Evolutionary conservation across 2,113 vertebrate genomes (phyloP).

Genomic region (Scolopax mira): DNA sequence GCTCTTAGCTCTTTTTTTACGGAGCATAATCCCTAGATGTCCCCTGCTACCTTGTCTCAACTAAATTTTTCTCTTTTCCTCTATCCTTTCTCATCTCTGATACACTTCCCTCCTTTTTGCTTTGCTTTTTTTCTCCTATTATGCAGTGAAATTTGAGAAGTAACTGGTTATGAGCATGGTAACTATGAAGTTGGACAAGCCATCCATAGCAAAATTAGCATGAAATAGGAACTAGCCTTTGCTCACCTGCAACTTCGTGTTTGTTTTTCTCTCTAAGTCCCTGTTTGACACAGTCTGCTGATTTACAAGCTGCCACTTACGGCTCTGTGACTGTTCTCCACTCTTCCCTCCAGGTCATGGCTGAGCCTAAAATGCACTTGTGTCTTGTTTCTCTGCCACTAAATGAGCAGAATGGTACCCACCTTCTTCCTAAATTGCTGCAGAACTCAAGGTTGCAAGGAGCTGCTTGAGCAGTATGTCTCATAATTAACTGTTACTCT

Average conservation of each 20-base stretch:
- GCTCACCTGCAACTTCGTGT: not conserved
- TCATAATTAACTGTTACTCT: slow-evolving; percentile 22
- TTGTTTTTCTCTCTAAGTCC: not conserved
- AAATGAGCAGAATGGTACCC: not conserved
- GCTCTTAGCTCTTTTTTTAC: not conserved
- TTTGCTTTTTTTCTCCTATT: not conserved
- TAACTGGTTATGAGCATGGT: not conserved
- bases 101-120: not conserved
- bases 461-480: not conserved
- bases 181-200: not conserved
- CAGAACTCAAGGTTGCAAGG: not conserved
- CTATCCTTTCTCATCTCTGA: not conserved
- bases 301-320: not conserved
- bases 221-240: not conserved
- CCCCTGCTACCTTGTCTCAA: not conserved
- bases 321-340: not conserved
- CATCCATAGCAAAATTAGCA: not conserved
- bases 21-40: slow-evolving; percentile 39
- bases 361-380: not conserved
- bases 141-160: not conserved
- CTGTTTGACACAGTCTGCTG: not conserved
- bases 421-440: not conserved
- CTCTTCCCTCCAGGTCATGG: not conserved
- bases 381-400: not conserved
- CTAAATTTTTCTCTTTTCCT: not conserved